Evolutionary conservation across 2,888 invertebrate genomes (phyloP), one percentile per base, ranked within the genome.

Genomic region (Rhagonycha lutea): DNA sequence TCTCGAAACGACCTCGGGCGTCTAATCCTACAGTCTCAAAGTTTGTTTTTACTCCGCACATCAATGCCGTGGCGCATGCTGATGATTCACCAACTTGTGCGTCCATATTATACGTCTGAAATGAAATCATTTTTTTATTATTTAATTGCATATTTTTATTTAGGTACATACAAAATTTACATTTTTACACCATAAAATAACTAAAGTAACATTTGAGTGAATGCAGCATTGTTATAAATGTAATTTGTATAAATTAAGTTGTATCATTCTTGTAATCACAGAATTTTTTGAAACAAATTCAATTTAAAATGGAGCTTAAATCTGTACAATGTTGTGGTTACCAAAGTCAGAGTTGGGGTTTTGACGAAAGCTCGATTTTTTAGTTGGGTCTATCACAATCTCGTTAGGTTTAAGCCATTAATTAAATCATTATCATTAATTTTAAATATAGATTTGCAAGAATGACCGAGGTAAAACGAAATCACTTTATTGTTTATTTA

Each of bases 31-130:
- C 90, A 2, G 91, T 91, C 83, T 92, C 92, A 81, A 90, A 90
- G 86, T 92, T 92, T 29, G 91, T 90, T 86, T 92, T 92, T n/a
- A 92, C 92, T 18, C 93, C 93, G 81, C 91, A 91, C 84, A 92
- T 88, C 76, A 91, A 89, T 4, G 92, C 92, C 9, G 93, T 93
- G 3, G 92, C 93, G 79, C 93, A 92, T 0, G 91, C 92, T 4
- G 92, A 92, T 1, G 92, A 92, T 84, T 93, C 93, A 0, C 93
- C 91, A 4, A 92, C 91, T 86, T 92, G 92, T 5, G 91, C 90
- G 83, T 93, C 92, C 83, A 90, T 89, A 84, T 92, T 92, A 87
- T 92, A 93, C 0, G 93, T 93, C 92, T 93, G 89, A 8, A 87
- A 87, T 74, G 78, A 80, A 75, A 79, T 81, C 23, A 32, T 60